These are phyloP conservation scores for Athene noctua DNA, from an alignment of 2,113 vertebrate genomes.

Conservation along the genomic window DNA sequence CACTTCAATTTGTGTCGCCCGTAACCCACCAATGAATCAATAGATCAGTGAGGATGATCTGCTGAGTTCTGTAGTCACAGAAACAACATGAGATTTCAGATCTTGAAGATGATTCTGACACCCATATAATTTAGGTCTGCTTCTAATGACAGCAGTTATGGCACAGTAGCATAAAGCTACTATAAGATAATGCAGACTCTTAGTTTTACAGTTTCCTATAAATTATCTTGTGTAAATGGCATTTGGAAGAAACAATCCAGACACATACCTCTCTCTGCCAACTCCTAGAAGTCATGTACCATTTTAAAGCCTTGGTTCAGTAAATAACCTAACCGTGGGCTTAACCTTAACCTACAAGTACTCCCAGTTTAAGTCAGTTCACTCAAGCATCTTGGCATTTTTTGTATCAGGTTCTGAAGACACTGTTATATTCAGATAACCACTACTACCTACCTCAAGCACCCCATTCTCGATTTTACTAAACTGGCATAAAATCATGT, in stretches of 20 bases:
- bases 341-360: not conserved
- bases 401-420: not conserved
- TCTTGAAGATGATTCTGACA: not conserved
- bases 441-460: not conserved
- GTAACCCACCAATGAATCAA: not conserved
- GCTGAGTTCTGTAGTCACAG: not conserved
- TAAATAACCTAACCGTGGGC: not conserved
- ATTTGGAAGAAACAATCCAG: not conserved
- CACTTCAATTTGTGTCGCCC: not conserved
- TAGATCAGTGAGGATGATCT: not conserved
- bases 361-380: not conserved
- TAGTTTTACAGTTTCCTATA: not conserved
- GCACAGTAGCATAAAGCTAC: not conserved
- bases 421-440: not conserved
- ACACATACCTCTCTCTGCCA: not conserved
- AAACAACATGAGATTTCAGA: not conserved
- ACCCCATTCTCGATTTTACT: not conserved
- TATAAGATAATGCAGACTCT: not conserved
- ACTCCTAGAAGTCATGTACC: not conserved
- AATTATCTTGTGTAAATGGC: not conserved
- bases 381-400: not conserved
- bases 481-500: not conserved
- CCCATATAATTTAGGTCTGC: not conserved
- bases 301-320: not conserved
- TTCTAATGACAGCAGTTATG: not conserved